Conservation (phyloP, 2,797 vertebrate genomes). For the Chaunax sp. region DNA sequence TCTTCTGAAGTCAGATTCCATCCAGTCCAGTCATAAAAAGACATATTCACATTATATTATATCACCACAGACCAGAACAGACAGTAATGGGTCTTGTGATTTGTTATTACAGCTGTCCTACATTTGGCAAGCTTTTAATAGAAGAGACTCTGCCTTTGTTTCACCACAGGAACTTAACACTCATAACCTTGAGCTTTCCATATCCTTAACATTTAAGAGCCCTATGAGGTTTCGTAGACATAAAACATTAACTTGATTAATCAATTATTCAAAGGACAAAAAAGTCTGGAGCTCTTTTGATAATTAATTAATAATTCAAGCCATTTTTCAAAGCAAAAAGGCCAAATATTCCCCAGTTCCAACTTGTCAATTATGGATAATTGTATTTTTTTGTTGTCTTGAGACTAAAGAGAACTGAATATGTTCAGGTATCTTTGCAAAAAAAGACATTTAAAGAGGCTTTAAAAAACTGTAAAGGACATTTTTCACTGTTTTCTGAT, state of each 20-base stretch:
- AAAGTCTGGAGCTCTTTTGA: background rate
- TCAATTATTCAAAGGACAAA: background rate
- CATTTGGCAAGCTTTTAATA: slow-evolving; percentile 6
- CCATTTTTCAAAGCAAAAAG: background rate
- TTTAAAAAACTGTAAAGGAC: background rate
- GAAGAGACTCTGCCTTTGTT: background rate
- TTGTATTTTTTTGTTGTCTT: background rate
- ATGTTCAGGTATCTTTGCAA: background rate
- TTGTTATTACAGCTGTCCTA: slow-evolving; percentile 8
- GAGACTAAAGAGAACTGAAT: background rate
- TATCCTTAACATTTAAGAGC: background rate
- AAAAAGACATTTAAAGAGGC: background rate
- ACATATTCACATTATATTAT: background rate
- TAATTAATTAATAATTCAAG: background rate
- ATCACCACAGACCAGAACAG: background rate
- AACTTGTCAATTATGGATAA: background rate
- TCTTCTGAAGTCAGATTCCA: slow-evolving; percentile 7
- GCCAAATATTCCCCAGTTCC: background rate
- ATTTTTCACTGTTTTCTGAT: background rate
- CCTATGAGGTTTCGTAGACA: background rate
- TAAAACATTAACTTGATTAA: background rate
- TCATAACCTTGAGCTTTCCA: background rate
- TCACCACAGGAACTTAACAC: background rate
- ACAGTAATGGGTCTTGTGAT: background rate
- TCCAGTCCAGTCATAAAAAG: slow-evolving; percentile 13